Conservation (phyloP, 2,797 vertebrate species). For the Scolopax bukidnonensis region DNA sequence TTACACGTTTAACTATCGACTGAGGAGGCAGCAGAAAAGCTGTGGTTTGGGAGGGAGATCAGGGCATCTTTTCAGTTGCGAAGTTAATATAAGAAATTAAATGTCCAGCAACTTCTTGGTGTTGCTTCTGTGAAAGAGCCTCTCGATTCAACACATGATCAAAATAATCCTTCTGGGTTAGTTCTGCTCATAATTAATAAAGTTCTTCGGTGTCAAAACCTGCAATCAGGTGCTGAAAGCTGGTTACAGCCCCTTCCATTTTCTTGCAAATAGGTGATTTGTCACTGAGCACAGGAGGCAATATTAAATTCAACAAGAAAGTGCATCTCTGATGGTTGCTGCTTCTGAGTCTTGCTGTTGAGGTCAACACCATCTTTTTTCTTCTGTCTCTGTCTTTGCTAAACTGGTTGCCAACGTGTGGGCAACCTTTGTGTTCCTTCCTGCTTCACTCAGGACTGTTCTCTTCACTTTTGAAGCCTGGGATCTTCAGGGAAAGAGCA, state of each 20-base stretch:
- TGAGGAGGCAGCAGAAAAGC: background rate
- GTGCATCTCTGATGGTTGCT: background rate
- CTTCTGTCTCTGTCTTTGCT: background rate
- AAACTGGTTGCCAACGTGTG: background rate
- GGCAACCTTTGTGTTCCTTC: background rate
- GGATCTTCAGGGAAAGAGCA: background rate
- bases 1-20: background rate
- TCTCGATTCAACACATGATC: background rate
- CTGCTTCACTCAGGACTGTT: background rate
- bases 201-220: background rate
- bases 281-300: background rate
- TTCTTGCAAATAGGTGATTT: background rate
- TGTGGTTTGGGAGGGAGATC: background rate
- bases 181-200: background rate
- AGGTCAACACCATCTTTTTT: background rate
- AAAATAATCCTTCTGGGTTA: background rate
- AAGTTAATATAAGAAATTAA: background rate
- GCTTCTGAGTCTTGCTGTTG: background rate
- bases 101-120: background rate
- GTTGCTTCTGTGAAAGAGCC: background rate
- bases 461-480: background rate
- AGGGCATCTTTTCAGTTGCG: background rate
- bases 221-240: background rate
- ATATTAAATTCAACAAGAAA: background rate
- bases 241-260: background rate